These are phyloP conservation scores for Athrips mouffetella DNA, from an alignment of 2,888 invertebrate species.

Conservation along the genomic window DNA sequence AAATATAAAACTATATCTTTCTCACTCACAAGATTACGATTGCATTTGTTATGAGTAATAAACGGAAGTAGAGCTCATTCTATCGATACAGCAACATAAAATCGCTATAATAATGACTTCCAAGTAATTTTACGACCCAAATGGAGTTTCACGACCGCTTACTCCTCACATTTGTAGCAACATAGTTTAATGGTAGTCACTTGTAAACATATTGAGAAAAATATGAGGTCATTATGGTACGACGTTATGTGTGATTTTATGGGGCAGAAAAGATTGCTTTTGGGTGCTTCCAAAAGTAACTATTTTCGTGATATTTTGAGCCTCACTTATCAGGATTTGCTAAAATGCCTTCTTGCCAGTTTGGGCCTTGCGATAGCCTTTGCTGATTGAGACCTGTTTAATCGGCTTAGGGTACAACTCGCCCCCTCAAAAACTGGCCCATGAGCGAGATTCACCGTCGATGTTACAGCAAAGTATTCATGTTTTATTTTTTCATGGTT, in stretches of 20 bases:
- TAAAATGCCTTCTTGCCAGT: too few species aligned
- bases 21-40: neutral
- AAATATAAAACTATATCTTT: neutral
- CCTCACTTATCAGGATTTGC: too few species aligned
- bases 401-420: too few species aligned
- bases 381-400: too few species aligned
- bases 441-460: too few species aligned
- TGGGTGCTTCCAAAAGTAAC: too few species aligned
- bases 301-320: too few species aligned
- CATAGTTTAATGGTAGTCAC: constrained; percentile 39
- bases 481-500: too few species aligned
- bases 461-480: too few species aligned
- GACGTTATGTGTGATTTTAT: constrained; percentile 36
- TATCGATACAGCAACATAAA: constrained; percentile 23
- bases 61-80: constrained; percentile 27
- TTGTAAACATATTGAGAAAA: constrained; percentile 42
- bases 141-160: constrained; percentile 27
- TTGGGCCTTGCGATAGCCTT: too few species aligned
- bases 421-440: too few species aligned
- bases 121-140: constrained; percentile 40
- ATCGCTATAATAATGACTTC: constrained; percentile 21
- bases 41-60: constrained; percentile 25
- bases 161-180: constrained; percentile 31
- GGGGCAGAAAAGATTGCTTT: constrained; percentile 26
- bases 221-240: constrained; percentile 46